Percentiles rank a stretch among this genome's conserved stretches.
Conservation (phyloP, 2,113 vertebrate species). For the Opisthocomus hoazin region DNA sequence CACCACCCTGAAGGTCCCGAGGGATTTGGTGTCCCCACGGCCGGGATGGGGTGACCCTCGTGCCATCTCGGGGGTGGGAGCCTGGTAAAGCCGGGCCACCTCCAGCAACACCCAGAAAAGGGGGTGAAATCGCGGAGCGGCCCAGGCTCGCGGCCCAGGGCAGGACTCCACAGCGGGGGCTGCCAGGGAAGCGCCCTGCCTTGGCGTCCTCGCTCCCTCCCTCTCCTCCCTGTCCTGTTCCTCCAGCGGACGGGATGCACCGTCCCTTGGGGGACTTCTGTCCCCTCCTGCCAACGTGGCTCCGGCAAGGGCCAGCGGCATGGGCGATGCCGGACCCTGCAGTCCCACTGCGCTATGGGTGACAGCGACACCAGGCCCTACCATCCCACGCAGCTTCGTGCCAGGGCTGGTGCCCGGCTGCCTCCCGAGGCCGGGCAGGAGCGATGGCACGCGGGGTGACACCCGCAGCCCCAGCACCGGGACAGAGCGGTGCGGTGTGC, state of each 20-base stretch:
- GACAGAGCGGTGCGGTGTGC: rapidly evolving
- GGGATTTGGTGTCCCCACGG: not conserved
- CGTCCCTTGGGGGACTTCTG: not conserved
- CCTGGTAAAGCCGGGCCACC: rapidly evolving
- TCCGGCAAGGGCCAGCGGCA: rapidly evolving
- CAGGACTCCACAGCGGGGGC: not conserved
- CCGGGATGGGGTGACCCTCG: rapidly evolving
- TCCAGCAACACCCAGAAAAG: too few relatives aligned
- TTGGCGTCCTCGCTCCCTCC: not conserved
- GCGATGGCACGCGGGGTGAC: not conserved
- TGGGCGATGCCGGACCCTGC: not conserved
- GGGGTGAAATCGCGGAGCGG: rapidly evolving
- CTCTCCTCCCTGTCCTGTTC: not conserved
- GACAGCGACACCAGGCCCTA: not conserved
- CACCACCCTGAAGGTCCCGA: rapidly evolving
- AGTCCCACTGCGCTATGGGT: rapidly evolving
- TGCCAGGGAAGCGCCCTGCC: rapidly evolving
- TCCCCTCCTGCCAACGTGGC: not conserved
- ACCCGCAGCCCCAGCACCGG: rapidly evolving
- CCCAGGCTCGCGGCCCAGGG: not conserved
- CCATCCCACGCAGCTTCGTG: rapidly evolving
- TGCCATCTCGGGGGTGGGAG: too few relatives aligned
- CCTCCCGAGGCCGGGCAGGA: not conserved
- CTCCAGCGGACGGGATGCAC: rapidly evolving
- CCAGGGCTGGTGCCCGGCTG: not conserved